Evolutionary conservation across 1,140 invertebrate genomes (phyloP), one percentile per base, ranked within the genome.

Genomic region (Diorhabda carinulata): DNA sequence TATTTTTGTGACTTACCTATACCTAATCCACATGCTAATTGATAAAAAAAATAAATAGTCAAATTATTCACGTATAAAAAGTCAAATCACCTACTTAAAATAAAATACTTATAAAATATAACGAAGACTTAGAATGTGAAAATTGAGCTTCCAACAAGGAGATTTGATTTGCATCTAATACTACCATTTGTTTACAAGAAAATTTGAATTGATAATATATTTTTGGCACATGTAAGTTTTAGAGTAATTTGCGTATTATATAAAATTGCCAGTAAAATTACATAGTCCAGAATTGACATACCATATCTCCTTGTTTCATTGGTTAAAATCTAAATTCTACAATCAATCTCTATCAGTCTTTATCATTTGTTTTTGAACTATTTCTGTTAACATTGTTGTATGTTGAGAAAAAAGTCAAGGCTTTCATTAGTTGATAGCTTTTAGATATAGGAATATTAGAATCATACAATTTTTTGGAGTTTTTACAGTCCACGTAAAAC

Each of bases 381-480:
- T 74, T 64, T 40, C 66, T 56, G 70, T 81, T 79, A 65, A 86
- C 86, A 67, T 90, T 91, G 77, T 91, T 91, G 74, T 92, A 93
- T 3, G 90, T 88, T 1, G 90, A 91, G 82, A 94, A 94, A 81
- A 94, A 94, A 1, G 92, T 92, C 0, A 95, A 81, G 0, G 92
- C 92, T 80, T 94, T 94, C 90, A 95, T 94, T 4, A 94, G 84
- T 78, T 95, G 92, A 80, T 94, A 95, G 81, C 92, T 95, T 81
- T 95, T 94, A 47, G 92, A 94, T 59, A 95, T 90, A 0, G 92
- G 92, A 59, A 94, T 93, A 77, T 95, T 95, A 3, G 92, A 93
- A 74, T 94, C 92, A 79, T 94, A 95, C 47, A 94, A 82, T 63
- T 85, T 87, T 72, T 86, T 88, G 1, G 92, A 92, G 45, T 87